Evolutionary conservation across 2,113 vertebrate genomes (phyloP).

Genomic region (Penelope pileata): DNA sequence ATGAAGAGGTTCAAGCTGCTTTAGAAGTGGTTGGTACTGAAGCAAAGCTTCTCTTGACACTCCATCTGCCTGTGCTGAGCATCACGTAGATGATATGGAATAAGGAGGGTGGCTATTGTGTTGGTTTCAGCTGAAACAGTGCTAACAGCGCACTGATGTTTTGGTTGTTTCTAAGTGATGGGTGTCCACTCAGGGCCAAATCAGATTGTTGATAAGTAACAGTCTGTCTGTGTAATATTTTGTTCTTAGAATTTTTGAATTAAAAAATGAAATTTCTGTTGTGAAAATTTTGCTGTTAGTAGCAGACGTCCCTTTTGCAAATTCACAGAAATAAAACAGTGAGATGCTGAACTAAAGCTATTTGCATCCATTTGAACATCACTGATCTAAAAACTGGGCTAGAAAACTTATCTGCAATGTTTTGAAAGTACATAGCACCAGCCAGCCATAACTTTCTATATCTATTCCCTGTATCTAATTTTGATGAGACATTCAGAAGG

Average conservation of each 20-base stretch:
- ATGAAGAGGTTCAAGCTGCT: too few species aligned
- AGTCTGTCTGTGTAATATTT: accelerated
- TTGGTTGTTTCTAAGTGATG: neutral
- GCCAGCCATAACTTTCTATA: neutral
- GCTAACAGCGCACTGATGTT: too few species aligned
- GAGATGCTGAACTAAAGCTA: neutral
- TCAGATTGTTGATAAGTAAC: neutral
- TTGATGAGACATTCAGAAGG: neutral
- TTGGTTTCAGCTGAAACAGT: too few species aligned
- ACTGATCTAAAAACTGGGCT: neutral
- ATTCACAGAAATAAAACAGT: neutral
- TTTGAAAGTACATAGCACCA: neutral
- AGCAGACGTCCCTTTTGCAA: neutral
- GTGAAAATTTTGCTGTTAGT: neutral
- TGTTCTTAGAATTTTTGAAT: neutral
- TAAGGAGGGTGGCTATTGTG: too few species aligned
- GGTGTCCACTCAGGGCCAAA: too few species aligned
- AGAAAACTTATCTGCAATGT: neutral
- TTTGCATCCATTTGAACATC: neutral
- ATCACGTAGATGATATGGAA: too few species aligned
- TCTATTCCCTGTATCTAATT: neutral
- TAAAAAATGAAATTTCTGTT: neutral
- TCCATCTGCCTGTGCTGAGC: too few species aligned
- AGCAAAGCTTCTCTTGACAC: too few species aligned
- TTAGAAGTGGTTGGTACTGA: too few species aligned